Conservation (phyloP, 1,140 invertebrate genomes). For the Drosophila dunni region DNA sequence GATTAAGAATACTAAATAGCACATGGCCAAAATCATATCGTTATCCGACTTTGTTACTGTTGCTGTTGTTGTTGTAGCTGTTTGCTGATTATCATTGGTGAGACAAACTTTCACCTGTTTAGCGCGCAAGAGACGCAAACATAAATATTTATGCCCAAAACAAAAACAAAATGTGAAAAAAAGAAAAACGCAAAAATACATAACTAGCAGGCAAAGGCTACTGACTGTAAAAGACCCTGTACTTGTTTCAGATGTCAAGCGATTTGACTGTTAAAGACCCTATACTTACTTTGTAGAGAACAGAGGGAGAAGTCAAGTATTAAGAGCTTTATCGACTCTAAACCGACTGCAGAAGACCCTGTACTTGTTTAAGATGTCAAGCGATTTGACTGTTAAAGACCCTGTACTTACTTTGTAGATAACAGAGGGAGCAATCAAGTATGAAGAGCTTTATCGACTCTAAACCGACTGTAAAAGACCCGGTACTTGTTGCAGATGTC, state of each 20-base stretch:
- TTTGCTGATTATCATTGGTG: conserved; percentile 42
- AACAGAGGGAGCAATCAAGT: too few species aligned
- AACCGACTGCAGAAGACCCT: too few species aligned
- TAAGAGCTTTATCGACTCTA: too few species aligned
- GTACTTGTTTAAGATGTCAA: too few species aligned
- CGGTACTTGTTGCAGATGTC: too few species aligned
- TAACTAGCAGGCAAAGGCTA: conserved; percentile 4
- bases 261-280: background rate
- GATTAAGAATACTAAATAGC: conserved; percentile 44
- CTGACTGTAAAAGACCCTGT: background rate
- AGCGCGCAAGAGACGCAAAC: conserved; percentile 48
- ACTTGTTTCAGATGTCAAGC: too few species aligned
- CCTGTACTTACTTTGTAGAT: too few species aligned
- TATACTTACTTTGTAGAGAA: too few species aligned
- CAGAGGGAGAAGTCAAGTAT: too few species aligned
- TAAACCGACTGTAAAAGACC: too few species aligned
- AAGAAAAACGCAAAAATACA: conserved; percentile 9
- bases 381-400: background rate
- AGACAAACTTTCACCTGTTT: conserved; percentile 57
- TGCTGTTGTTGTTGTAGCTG: conserved; percentile 21
- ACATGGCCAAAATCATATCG: conserved; percentile 15
- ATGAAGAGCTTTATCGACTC: too few species aligned
- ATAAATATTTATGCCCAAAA: conserved; percentile 55
- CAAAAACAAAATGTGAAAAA: background rate
- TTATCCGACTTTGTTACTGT: background rate